Evolutionary conservation across 2,888 invertebrate species (phyloP).

Genomic region (Synergus gifuensis): DNA sequence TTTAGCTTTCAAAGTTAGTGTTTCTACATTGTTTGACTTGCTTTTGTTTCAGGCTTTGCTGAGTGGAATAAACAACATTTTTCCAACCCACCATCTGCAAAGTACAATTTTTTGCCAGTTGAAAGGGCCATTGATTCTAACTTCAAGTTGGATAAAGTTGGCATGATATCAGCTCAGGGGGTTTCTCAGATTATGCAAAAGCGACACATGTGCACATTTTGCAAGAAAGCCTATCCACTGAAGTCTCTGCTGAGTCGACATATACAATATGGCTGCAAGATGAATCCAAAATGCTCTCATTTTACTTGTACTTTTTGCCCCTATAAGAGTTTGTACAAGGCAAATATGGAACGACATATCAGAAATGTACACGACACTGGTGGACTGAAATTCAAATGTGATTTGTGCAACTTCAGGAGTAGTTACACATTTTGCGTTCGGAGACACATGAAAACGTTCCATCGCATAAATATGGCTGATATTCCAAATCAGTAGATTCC

Average conservation of each 20-base stretch:
- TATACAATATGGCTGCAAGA: conserved; percentile 64
- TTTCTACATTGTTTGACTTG: conserved; percentile 4
- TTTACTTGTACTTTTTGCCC: conserved; percentile 77
- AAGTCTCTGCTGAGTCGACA: conserved; percentile 65
- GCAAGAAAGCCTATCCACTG: conserved; percentile 63
- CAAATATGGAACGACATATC: conserved; percentile 76
- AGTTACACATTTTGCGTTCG: conserved; percentile 72
- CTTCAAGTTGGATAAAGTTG: background rate
- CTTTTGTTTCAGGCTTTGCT: conserved; percentile 25
- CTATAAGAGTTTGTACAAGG: conserved; percentile 74
- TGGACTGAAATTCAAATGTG: conserved; percentile 64
- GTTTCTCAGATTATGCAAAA: conserved; percentile 49
- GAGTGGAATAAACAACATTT: conserved; percentile 7
- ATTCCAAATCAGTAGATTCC: conserved; percentile 5
- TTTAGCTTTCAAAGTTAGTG: background rate
- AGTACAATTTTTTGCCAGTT: background rate
- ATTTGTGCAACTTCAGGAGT: conserved; percentile 71
- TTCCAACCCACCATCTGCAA: background rate
- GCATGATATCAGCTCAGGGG: background rate
- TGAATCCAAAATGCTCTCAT: conserved; percentile 66
- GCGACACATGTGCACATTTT: conserved; percentile 64
- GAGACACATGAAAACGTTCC: conserved; percentile 71
- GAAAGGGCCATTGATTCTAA: background rate
- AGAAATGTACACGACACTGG: conserved; percentile 68
- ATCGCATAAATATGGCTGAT: conserved; percentile 51